These are phyloP conservation scores for Myrmecophaga tridactyla DNA, from an alignment of 2,113 vertebrate species.

Conservation along the genomic window DNA sequence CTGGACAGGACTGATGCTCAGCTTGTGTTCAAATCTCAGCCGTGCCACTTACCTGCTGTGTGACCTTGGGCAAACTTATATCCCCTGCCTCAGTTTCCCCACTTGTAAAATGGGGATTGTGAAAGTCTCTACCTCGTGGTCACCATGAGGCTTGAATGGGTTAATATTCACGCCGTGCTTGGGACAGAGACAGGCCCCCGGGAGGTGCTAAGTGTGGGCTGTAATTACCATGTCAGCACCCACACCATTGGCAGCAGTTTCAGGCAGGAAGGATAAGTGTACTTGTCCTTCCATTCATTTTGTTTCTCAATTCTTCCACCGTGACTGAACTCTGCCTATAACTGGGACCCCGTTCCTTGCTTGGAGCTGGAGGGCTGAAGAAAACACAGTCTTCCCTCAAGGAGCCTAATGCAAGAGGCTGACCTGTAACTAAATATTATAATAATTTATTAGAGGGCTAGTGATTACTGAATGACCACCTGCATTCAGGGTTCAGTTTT, in stretches of 20 bases:
- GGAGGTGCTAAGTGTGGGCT: neutral
- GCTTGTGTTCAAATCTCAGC: neutral
- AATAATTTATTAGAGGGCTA: neutral
- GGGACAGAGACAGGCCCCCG: neutral
- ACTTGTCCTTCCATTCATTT: no score
- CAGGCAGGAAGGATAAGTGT: neutral
- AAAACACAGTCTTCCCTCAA: neutral
- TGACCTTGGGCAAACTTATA: neutral
- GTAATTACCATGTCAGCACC: fast-evolving
- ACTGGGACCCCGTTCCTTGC: neutral
- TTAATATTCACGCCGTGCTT: neutral
- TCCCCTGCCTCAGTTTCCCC: neutral
- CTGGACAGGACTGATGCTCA: neutral
- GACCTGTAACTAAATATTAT: fast-evolving
- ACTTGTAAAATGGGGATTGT: neutral
- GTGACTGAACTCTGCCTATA: neutral
- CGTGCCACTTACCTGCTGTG: neutral
- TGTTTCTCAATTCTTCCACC: fast-evolving
- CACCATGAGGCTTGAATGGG: no score
- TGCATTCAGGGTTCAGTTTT: neutral
- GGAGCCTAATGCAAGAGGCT: neutral
- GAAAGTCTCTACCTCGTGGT: neutral
- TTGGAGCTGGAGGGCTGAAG: neutral
- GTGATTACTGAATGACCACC: no score
- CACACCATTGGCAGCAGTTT: neutral